phyloP scores from a whole-genome alignment of 2,888 invertebrate species.

The Ormyrus labotus region DNA sequence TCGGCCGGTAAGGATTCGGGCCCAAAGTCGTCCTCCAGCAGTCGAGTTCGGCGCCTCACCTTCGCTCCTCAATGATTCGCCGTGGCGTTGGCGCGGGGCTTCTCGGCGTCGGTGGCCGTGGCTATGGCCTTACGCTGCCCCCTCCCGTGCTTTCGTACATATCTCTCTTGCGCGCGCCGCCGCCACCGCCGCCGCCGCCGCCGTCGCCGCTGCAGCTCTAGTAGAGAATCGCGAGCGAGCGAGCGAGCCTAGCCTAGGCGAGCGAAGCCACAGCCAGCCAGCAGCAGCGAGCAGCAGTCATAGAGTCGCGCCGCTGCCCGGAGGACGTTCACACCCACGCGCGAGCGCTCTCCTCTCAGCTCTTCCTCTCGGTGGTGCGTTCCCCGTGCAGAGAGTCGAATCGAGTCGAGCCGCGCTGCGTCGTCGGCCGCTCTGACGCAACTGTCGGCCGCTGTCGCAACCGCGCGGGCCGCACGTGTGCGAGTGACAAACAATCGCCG shows the following conservation, averaged over 20 bases:
- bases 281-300: slow-evolving; percentile 36
- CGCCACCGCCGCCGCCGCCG: slow-evolving; percentile 47
- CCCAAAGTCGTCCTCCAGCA: slow-evolving; percentile 3
- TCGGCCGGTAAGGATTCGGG: too few species aligned
- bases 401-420: neutral
- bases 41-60: slow-evolving; percentile 26
- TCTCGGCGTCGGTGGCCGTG: slow-evolving; percentile 70
- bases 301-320: slow-evolving; percentile 34
- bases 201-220: slow-evolving; percentile 47
- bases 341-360: slow-evolving; percentile 5
- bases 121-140: slow-evolving; percentile 73
- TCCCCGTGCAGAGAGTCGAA: neutral
- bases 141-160: neutral
- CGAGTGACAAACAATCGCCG: slow-evolving; percentile 7
- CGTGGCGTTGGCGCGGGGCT: slow-evolving; percentile 55
- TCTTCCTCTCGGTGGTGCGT: slow-evolving; percentile 1
- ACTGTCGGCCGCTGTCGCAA: neutral
- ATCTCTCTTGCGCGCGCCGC: neutral
- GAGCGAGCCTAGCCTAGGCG: slow-evolving; percentile 69
- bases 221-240: slow-evolving; percentile 60
- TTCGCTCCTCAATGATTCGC: slow-evolving; percentile 34
- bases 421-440: neutral
- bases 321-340: slow-evolving; percentile 33
- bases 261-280: slow-evolving; percentile 53
- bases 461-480: slow-evolving; percentile 1